A percentile compares a stretch with the other conserved stretches of the same genome.
Evolutionary conservation across 2,113 vertebrate species (phyloP).

Genomic region (Tupaia tana): DNA sequence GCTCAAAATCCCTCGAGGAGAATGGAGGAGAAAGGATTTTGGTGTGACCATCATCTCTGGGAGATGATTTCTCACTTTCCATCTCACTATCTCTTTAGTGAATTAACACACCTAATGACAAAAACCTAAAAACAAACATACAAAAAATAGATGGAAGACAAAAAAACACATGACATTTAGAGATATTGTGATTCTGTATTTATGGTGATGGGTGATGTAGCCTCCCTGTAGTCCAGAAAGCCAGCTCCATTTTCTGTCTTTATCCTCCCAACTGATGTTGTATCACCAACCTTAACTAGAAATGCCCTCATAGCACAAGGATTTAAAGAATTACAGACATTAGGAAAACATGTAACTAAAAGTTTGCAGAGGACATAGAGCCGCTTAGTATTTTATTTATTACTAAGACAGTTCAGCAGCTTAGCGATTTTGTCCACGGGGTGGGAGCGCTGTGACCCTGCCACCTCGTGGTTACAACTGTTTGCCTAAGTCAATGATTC

Average conservation of each 20-base stretch:
- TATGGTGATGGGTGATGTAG: background rate
- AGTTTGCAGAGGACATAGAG: background rate
- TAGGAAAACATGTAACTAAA: background rate
- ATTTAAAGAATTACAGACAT: background rate
- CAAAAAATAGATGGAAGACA: background rate
- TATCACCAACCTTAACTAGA: background rate
- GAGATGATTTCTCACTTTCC: no score
- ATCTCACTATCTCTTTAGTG: no score
- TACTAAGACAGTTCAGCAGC: background rate
- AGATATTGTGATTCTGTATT: background rate
- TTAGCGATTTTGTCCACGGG: background rate
- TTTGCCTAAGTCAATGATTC: background rate
- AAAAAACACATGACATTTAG: background rate
- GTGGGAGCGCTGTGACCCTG: background rate
- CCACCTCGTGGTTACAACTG: background rate
- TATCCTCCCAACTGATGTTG: background rate
- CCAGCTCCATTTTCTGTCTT: background rate
- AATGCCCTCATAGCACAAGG: background rate
- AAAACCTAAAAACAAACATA: no score
- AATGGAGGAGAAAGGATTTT: no score
- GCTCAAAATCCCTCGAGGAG: no score
- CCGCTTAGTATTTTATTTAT: conserved; percentile 19
- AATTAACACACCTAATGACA: no score
- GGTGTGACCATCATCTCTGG: no score
- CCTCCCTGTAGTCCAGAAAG: background rate